Percentiles rank a stretch among this genome's conserved stretches.
These are phyloP conservation scores for Drosophila tsacasi DNA, from an alignment of 1,140 invertebrate species.

Conservation along the genomic window DNA sequence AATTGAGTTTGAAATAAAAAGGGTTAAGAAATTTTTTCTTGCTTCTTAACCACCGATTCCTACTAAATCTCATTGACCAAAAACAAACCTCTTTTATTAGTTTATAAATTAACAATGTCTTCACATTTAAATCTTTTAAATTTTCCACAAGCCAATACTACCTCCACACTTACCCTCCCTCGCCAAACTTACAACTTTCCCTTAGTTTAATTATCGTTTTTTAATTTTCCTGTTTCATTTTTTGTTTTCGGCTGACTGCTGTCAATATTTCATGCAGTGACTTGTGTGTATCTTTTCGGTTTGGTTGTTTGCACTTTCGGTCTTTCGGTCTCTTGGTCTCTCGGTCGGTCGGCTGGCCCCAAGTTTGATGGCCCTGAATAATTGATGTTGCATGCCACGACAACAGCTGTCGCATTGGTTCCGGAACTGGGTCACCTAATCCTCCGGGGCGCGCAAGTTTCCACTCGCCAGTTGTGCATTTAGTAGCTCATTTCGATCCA, in stretches of 20 bases:
- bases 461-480: constrained; percentile 38
- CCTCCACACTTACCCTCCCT: not conserved
- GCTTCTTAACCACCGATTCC: too few relatives aligned
- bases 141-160: not conserved
- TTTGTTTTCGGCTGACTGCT: constrained; percentile 30
- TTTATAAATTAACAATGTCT: not conserved
- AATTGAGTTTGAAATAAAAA: not conserved
- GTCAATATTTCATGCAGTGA: constrained; percentile 60
- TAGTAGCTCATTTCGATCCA: constrained; percentile 46
- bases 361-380: constrained; percentile 70
- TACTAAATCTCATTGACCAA: too few relatives aligned
- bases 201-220: constrained; percentile 28
- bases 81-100: not conserved
- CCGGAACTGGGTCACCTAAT: constrained; percentile 75
- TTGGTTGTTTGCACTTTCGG: constrained; percentile 49
- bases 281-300: constrained; percentile 54
- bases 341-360: constrained; percentile 19
- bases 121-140: not conserved
- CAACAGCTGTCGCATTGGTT: constrained; percentile 45
- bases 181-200: constrained; percentile 47
- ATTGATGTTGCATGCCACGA: constrained; percentile 64
- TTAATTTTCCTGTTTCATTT: not conserved
- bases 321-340: constrained; percentile 14
- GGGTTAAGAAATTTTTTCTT: not conserved
- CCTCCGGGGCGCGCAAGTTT: constrained; percentile 42